Evolutionary conservation across 2,113 vertebrate species (phyloP).

Genomic region (Phalacrocorax brasilianus): DNA sequence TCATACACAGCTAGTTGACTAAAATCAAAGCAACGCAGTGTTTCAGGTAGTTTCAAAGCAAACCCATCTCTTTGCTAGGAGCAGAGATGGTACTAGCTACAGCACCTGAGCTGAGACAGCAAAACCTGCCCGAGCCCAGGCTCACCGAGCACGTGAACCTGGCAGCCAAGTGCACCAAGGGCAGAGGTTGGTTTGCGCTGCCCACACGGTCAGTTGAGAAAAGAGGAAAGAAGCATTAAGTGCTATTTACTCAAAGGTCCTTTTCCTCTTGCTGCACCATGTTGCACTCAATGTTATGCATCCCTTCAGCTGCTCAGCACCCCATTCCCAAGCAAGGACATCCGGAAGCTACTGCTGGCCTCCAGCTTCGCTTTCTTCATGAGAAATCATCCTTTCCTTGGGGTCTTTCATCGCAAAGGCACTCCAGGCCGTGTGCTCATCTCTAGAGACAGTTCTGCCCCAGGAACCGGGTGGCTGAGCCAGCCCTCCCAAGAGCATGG

Average conservation of each 20-base stretch:
- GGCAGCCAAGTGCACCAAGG: fast-evolving
- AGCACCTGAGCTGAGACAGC: not conserved
- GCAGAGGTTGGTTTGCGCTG: not conserved
- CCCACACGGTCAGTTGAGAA: fast-evolving
- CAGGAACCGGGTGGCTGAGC: not conserved
- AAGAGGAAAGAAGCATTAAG: not conserved
- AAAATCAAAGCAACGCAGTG: not conserved
- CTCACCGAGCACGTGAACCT: fast-evolving
- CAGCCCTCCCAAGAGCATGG: not conserved
- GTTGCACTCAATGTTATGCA: not conserved
- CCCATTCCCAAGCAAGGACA: not conserved
- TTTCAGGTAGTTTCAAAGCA: not conserved
- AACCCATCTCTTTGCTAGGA: not conserved
- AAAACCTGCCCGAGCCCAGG: not conserved
- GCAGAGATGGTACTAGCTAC: not conserved
- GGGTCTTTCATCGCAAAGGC: not conserved
- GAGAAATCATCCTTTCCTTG: not conserved
- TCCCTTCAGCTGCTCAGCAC: not conserved
- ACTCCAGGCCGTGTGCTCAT: not conserved
- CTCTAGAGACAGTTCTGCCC: not conserved
- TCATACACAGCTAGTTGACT: not conserved
- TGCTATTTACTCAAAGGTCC: not conserved
- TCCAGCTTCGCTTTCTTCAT: not conserved
- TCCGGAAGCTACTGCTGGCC: not conserved
- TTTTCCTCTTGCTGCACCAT: not conserved